Evolutionary conservation across 2,113 vertebrate genomes (phyloP).

Genomic region (Mugil cephalus): DNA sequence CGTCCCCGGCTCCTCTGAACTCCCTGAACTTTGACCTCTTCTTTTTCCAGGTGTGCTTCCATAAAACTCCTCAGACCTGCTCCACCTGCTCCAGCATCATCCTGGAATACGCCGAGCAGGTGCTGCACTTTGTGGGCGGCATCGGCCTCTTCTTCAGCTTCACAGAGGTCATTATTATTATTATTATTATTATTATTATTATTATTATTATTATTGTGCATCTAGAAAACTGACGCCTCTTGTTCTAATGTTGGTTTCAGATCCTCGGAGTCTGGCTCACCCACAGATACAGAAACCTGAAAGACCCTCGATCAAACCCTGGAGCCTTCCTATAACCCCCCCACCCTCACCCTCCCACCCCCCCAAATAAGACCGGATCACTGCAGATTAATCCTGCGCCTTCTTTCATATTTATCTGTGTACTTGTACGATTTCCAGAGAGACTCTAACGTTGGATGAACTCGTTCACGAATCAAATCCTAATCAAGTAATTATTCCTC

Average conservation of each 20-base stretch:
- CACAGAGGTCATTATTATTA: constrained; percentile 96
- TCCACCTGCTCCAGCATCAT: constrained; percentile 86
- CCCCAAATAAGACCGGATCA: background rate
- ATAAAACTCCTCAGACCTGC: constrained; percentile 57
- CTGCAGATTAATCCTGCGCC: background rate
- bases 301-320: constrained; percentile 93
- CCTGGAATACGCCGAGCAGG: constrained; percentile 88
- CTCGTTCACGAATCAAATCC: background rate
- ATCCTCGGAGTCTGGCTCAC: constrained; percentile 97
- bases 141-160: constrained; percentile 98
- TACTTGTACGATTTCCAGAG: background rate
- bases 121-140: constrained; percentile 92
- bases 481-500: background rate
- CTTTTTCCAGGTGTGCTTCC: constrained; percentile 82
- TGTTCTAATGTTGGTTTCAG: constrained; percentile 77
- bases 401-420: background rate
- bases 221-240: constrained; percentile 4
- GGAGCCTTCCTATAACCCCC: constrained; percentile 91
- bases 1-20: too few relatives aligned
- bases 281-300: constrained; percentile 95
- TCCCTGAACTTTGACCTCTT: rapidly evolving
- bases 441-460: background rate
- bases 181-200: too few relatives aligned
- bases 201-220: too few relatives aligned
- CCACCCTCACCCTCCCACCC: too few relatives aligned